Base-by-base conservation (phyloP, 2,888 invertebrate genomes). In the Lasioglossum marginatum region DNA sequence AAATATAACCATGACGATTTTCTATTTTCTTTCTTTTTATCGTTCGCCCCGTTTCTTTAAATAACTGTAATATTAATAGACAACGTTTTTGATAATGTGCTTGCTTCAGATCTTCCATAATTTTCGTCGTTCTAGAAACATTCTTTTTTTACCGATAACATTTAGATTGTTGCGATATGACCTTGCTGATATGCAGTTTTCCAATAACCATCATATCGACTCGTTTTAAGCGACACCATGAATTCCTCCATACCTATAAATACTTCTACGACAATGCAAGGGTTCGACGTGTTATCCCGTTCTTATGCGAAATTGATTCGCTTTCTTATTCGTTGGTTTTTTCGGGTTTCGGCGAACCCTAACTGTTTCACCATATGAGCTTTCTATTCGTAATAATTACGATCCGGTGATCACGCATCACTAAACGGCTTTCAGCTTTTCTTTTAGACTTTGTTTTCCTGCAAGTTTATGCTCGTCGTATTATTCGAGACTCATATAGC, bases 171-270 rank as follows among this genome's bases (percentile, higher is more conserved):
- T 68, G 83, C 83, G 84, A 80, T 82, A 86, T 90, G 90, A 88
- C 91, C 91, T 93, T 91, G 92, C 83, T 84, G 86, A 87, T 90
- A 90, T 84, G 90, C 89, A 86, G 82, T 89, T 94, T 95, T 94
- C 94, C 94, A 93, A 95, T 94, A 94, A 92, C 90, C 92, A 93
- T 88, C 90, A 90, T 31, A 63, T 92, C 92, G 92, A 93, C 93
- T 91, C 91, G 91, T 93, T 93, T 93, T 92, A 92, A 93, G 91
- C 93, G 93, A 93, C 91, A 92, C 88, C 92, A 86, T 91, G 90
- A 91, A 94, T 92, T 92, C 92, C 92, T 93, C 93, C 93, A 94
- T 92, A 92, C 91, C 92, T 94, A 94, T 94, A 93, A 94, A 94
- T 94, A 94, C 89, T 92, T 85, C 85, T 77, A 87, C 86, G 86